These are phyloP conservation scores for Lycophotia porphyrea DNA, from an alignment of 2,888 invertebrate species.

Conservation along the genomic window DNA sequence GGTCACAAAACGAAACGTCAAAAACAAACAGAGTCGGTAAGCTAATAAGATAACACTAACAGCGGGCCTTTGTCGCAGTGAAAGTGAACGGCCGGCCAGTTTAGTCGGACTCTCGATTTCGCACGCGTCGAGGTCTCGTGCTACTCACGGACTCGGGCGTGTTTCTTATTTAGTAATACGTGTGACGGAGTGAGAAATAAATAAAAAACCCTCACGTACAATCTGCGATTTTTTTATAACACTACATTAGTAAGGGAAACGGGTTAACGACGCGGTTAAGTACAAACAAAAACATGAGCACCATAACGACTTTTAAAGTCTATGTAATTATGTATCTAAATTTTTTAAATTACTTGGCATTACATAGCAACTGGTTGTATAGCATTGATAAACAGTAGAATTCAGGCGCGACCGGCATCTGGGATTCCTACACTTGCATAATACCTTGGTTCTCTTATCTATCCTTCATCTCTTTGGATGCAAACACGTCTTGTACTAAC, in stretches of 20 bases:
- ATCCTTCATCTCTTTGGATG: slow-evolving; percentile 13
- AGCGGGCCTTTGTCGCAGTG: slow-evolving; percentile 76
- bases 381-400: slow-evolving; percentile 23
- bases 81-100: slow-evolving; percentile 78
- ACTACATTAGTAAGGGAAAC: slow-evolving; percentile 48
- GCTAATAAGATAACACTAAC: slow-evolving; percentile 78
- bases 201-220: slow-evolving; percentile 44
- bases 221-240: slow-evolving; percentile 50
- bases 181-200: slow-evolving; percentile 42
- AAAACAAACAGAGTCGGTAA: slow-evolving; percentile 70
- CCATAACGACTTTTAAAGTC: slow-evolving; percentile 35
- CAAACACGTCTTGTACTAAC: slow-evolving; percentile 30
- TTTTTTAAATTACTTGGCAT: slow-evolving; percentile 26
- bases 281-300: slow-evolving; percentile 27
- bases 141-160: slow-evolving; percentile 61
- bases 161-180: slow-evolving; percentile 61
- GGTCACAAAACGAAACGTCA: slow-evolving; percentile 68
- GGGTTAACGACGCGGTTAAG: slow-evolving; percentile 47
- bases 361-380: slow-evolving; percentile 21
- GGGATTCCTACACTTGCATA: slow-evolving; percentile 21
- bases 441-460: slow-evolving; percentile 28
- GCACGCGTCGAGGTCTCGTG: slow-evolving; percentile 76
- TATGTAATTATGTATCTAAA: no score
- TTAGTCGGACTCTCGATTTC: slow-evolving; percentile 81
- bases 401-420: slow-evolving; percentile 8